These are phyloP conservation scores for Aphis craccivora DNA, from an alignment of 1,140 invertebrate species.

Conservation along the genomic window DNA sequence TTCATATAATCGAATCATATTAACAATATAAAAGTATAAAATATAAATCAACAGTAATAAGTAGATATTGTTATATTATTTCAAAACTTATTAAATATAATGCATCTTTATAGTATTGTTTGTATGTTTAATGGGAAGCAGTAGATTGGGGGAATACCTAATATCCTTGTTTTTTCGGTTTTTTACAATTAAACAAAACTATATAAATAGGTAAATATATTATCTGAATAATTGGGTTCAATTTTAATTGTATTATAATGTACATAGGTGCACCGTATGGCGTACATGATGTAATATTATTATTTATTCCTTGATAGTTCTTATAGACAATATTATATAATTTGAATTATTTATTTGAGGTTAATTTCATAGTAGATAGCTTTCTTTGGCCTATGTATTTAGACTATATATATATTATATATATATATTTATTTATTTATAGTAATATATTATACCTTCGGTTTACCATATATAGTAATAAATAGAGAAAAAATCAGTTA, in stretches of 20 bases:
- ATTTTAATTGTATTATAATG: background rate
- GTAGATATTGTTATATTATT: background rate
- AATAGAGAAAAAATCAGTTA: too few relatives aligned
- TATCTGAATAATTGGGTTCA: background rate
- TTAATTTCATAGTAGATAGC: background rate
- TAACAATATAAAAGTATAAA: too few relatives aligned
- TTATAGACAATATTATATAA: background rate
- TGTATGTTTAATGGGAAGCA: background rate
- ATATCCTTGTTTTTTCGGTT: background rate
- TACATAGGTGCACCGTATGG: fast-evolving
- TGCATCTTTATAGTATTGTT: background rate
- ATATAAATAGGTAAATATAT: background rate
- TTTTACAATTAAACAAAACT: conserved; percentile 8
- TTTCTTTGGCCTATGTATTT: background rate
- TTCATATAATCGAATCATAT: background rate
- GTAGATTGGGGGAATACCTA: background rate
- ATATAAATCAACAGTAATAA: background rate
- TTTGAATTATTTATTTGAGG: background rate
- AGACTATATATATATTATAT: too few relatives aligned
- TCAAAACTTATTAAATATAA: background rate
- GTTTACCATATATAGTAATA: too few relatives aligned
- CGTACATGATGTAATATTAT: background rate
- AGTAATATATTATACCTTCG: too few relatives aligned
- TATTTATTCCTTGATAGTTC: background rate
- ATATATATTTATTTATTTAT: too few relatives aligned